phyloP scores from a whole-genome alignment of 92 coral and sea anemone genomes.

The Porites rus region DNA sequence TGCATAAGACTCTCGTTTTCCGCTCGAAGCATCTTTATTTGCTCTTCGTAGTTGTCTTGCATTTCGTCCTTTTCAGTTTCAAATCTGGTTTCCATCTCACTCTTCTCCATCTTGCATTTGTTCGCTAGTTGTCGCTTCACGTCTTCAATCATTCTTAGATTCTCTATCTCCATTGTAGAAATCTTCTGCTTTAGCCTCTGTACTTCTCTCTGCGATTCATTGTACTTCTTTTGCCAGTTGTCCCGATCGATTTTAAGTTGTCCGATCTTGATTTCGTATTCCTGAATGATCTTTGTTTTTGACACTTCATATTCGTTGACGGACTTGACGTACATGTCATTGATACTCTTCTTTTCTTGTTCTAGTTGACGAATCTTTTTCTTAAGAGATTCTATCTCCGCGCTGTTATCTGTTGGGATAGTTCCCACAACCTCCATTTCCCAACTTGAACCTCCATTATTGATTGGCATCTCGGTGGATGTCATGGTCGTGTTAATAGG shows the following conservation, averaged over 20 bases:
- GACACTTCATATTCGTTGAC: constrained; percentile 67
- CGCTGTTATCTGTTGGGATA: constrained; percentile 40
- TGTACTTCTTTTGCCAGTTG: constrained; percentile 66
- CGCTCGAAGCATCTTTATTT: constrained; percentile 42
- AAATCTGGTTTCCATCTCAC: constrained; percentile 43
- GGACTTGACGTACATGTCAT: constrained; percentile 66
- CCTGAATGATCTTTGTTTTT: constrained; percentile 66
- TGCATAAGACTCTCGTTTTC: constrained; percentile 64
- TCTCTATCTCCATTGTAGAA: constrained; percentile 54
- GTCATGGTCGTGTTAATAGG: constrained; percentile 22
- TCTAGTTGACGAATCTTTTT: constrained; percentile 32
- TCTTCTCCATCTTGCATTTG: constrained; percentile 55
- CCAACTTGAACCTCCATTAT: constrained; percentile 37
- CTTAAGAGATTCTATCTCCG: constrained; percentile 24
- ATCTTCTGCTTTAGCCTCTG: constrained; percentile 39
- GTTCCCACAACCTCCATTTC: constrained; percentile 48
- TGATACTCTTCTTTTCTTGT: constrained; percentile 60
- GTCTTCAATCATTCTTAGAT: constrained; percentile 57
- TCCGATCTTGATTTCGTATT: constrained; percentile 61
- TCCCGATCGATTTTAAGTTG: constrained; percentile 64
- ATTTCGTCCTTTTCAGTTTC: constrained; percentile 52
- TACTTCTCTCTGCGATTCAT: constrained; percentile 49
- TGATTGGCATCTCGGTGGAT: constrained; percentile 44
- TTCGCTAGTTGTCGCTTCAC: constrained; percentile 47
- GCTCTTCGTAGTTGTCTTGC: constrained; percentile 54